These are phyloP conservation scores for Equus quagga DNA, from an alignment of 2,113 vertebrate species.

Conservation along the genomic window DNA sequence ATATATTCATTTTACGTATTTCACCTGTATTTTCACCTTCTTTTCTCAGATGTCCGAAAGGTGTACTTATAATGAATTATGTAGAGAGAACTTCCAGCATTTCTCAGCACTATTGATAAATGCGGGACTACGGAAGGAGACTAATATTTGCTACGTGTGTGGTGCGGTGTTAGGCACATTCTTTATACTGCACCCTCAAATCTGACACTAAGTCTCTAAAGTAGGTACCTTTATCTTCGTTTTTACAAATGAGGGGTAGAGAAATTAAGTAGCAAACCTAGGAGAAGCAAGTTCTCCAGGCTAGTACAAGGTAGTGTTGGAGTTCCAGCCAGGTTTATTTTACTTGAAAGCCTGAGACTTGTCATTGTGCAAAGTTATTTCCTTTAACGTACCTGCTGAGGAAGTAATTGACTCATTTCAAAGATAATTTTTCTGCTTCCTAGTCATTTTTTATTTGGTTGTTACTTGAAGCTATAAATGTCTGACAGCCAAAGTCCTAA, in stretches of 20 bases:
- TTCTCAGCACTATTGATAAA: background rate
- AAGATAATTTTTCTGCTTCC: background rate
- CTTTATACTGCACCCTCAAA: background rate
- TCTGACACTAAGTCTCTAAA: background rate
- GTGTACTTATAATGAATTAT: background rate
- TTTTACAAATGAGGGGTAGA: background rate
- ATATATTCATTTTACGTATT: background rate
- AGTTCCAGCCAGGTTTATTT: background rate
- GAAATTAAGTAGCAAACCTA: background rate
- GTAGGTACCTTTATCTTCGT: background rate
- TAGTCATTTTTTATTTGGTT: background rate
- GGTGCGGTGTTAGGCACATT: background rate
- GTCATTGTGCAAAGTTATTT: background rate
- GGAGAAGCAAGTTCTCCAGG: background rate
- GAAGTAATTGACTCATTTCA: background rate
- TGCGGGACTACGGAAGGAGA: too few relatives aligned
- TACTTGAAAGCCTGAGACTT: background rate
- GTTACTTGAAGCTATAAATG: background rate
- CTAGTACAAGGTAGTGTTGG: fast-evolving
- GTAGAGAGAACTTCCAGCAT: fast-evolving
- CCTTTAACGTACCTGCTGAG: background rate
- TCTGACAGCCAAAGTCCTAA: background rate
- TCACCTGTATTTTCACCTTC: background rate
- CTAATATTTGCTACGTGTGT: fast-evolving
- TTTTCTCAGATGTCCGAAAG: background rate